Evolutionary conservation across 2,888 invertebrate genomes (phyloP), one percentile per base, ranked within the genome.

Genomic region (Andrena bucephala): DNA sequence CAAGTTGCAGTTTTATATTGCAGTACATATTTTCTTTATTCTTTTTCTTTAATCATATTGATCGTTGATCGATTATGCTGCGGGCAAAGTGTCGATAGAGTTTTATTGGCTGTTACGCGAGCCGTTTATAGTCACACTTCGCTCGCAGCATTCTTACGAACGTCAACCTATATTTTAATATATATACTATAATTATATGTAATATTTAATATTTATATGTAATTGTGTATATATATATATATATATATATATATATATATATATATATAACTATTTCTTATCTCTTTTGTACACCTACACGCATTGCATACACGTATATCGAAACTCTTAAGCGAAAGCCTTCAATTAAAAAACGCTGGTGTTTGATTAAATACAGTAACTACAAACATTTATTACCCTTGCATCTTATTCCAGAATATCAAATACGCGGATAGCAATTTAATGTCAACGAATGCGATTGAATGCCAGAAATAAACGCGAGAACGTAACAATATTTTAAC

Each of bases 281-380:
- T 86, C 83, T 89, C 81, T 85, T 90, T 90, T 89, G 88, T 90
- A 91, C 87, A 90, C 84, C 89, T 89, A 88, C 83, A 88, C 87
- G 87, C 82, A 90, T 80, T 82, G 88, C 74, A 87, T 87, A 81
- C 63, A 86, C 59, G 68, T 83, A 85, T 67, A 60, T 88, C 69
- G 67, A 82, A 84, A 86, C 63, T 71, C 63, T 79, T 73, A 88
- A 86, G 83, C 86, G 75, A 85, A 80, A 88, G 77, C 86, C 83
- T 57, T 85, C 52, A 83, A 86, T 73, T 75, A 73, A 68, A 83
- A 85, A 79, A 88, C 70, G 68, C 31, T 62, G 71, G 63, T 83
- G 69, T 83, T 71, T 33, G 84, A 75, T 79, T 83, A 83, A 83
- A 84, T 84, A 84, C 65, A 68, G 59, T 84, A 84, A 78, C 78